phyloP scores from a whole-genome alignment of 2,113 vertebrate species.

The Callipepla californica region DNA sequence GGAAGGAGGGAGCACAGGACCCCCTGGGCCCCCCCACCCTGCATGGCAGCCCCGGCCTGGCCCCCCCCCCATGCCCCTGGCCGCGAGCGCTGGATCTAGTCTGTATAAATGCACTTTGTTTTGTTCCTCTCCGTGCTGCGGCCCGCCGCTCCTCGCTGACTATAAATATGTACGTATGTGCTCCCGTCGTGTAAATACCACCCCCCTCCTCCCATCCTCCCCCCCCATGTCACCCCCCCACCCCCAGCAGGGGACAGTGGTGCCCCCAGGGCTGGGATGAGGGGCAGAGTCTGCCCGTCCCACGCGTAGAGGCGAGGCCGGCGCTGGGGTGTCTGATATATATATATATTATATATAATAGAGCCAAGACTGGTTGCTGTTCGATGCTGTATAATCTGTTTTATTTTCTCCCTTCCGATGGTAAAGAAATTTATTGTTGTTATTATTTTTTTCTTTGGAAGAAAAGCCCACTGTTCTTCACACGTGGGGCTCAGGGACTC shows the following conservation, averaged over 20 bases:
- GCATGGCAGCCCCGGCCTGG: background rate
- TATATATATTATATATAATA: slow-evolving; percentile 64
- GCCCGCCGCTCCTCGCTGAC: background rate
- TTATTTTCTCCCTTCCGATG: slow-evolving; percentile 63
- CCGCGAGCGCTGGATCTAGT: background rate
- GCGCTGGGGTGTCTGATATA: slow-evolving; percentile 58
- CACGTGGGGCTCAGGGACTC: background rate
- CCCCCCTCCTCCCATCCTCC: background rate
- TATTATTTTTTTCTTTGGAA: slow-evolving; percentile 37
- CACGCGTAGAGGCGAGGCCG: background rate
- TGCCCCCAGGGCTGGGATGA: background rate
- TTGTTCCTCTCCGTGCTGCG: background rate
- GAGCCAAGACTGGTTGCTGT: slow-evolving; percentile 65
- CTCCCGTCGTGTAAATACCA: slow-evolving; percentile 73
- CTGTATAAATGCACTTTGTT: slow-evolving; percentile 63
- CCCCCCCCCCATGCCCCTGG: background rate
- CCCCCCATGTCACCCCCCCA: background rate
- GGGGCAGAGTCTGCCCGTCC: background rate
- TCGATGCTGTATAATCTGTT: slow-evolving; percentile 57
- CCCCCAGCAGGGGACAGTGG: background rate
- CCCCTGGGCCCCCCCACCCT: background rate
- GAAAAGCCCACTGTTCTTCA: slow-evolving; percentile 58
- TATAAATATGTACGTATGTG: slow-evolving; percentile 79
- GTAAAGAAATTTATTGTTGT: slow-evolving; percentile 38
- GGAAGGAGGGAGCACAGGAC: background rate